Percentiles rank a stretch among this genome's conserved stretches.
Conservation (phyloP, 2,797 vertebrate species). For the Melopsittacus undulatus region DNA sequence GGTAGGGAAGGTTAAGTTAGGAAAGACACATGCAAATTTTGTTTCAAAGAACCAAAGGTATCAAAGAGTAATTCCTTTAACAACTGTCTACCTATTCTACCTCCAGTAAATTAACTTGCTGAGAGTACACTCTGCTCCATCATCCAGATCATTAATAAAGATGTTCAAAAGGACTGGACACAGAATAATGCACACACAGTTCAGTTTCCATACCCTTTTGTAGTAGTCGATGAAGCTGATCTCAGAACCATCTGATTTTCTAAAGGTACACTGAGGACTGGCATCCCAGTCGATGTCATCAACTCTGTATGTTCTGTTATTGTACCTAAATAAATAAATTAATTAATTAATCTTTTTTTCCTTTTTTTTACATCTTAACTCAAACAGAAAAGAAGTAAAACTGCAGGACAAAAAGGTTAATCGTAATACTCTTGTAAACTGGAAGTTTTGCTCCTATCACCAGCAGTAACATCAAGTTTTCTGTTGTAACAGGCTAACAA, state of each 20-base stretch:
- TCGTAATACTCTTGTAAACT: background rate
- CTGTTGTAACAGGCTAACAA: background rate
- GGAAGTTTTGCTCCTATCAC: background rate
- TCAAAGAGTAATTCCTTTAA: background rate
- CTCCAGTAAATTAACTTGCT: background rate
- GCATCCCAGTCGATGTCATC: conserved; percentile 95
- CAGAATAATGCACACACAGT: background rate
- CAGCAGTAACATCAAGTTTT: background rate
- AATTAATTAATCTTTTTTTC: background rate
- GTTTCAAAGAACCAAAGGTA: background rate
- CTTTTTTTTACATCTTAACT: background rate
- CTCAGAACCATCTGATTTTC: conserved; percentile 82
- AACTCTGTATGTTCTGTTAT: conserved; percentile 93
- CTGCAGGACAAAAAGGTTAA: background rate
- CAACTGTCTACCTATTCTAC: background rate
- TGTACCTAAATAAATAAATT: conserved; percentile 82
- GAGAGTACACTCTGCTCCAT: background rate
- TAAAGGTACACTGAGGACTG: conserved; percentile 87
- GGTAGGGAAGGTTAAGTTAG: background rate
- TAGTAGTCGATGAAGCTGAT: conserved; percentile 89
- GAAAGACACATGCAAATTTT: background rate
- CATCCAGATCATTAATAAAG: background rate
- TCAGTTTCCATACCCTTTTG: conserved; percentile 77
- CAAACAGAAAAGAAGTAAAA: background rate
- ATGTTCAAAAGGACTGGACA: background rate